Conservation (phyloP, 2,797 vertebrate species). For the Streptopelia turtur region DNA sequence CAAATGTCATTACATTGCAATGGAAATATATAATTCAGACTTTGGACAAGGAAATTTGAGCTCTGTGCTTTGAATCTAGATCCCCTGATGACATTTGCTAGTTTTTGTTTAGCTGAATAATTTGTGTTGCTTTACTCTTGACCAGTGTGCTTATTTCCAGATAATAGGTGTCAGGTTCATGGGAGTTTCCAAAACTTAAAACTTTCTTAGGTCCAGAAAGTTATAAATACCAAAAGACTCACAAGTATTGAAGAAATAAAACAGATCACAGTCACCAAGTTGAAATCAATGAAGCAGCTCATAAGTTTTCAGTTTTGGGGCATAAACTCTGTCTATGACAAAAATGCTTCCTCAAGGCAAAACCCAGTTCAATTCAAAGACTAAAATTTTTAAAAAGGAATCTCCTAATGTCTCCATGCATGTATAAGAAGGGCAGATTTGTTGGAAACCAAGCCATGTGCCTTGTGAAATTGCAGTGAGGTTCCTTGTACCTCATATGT, state of each 20-base stretch:
- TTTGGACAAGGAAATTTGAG: neutral
- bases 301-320: neutral
- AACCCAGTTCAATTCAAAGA: neutral
- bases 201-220: neutral
- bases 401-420: neutral
- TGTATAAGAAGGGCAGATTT: neutral
- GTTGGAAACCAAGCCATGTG: neutral
- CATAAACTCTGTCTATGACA: neutral
- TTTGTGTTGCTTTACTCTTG: neutral
- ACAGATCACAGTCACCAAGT: neutral
- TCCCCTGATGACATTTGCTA: neutral
- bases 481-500: neutral
- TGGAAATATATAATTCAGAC: neutral
- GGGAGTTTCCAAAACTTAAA: neutral
- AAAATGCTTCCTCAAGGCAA: neutral
- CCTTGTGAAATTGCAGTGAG: neutral
- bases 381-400: neutral
- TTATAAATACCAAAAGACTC: neutral
- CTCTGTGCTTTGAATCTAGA: neutral
- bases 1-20: neutral
- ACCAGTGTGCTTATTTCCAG: neutral
- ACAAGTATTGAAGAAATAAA: neutral
- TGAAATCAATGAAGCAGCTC: neutral
- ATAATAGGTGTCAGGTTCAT: neutral
- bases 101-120: neutral